These are phyloP conservation scores for Micrasema longulum DNA, from an alignment of 1,140 invertebrate species.

Conservation along the genomic window DNA sequence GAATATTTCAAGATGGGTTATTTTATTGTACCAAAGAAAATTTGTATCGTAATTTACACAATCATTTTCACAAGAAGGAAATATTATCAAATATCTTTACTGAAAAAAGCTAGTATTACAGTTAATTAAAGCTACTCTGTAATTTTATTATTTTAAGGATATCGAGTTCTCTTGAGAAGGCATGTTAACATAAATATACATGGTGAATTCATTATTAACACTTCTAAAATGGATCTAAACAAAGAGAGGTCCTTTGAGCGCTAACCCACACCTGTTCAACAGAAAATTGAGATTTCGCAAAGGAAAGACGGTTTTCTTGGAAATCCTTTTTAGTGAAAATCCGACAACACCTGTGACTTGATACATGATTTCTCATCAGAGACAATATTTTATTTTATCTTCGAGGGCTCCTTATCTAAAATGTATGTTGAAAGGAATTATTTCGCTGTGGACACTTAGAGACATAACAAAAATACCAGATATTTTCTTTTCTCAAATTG, in stretches of 20 bases:
- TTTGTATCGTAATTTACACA: no score
- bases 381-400: slow-evolving; percentile 29
- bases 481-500: no score
- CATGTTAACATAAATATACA: slow-evolving; percentile 27
- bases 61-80: no score
- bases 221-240: slow-evolving; percentile 18
- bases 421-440: slow-evolving; percentile 16
- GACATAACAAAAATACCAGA: no score
- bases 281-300: slow-evolving; percentile 39
- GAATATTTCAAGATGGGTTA: no score
- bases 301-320: slow-evolving; percentile 22
- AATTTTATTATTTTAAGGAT: slow-evolving; percentile 5
- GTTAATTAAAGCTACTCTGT: slow-evolving; percentile 20
- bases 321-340: slow-evolving; percentile 32
- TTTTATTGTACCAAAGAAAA: no score
- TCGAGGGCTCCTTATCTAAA: slow-evolving; percentile 9
- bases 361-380: slow-evolving; percentile 39
- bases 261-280: slow-evolving; percentile 31
- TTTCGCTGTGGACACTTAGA: not conserved
- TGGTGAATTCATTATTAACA: slow-evolving; percentile 33
- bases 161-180: not conserved
- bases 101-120: not conserved
- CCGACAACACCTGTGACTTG: slow-evolving; percentile 33
- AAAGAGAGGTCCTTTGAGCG: slow-evolving; percentile 27
- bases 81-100: no score